Evolutionary conservation across 2,113 vertebrate species (phyloP).

Genomic region (Hippocampus guttulatus): DNA sequence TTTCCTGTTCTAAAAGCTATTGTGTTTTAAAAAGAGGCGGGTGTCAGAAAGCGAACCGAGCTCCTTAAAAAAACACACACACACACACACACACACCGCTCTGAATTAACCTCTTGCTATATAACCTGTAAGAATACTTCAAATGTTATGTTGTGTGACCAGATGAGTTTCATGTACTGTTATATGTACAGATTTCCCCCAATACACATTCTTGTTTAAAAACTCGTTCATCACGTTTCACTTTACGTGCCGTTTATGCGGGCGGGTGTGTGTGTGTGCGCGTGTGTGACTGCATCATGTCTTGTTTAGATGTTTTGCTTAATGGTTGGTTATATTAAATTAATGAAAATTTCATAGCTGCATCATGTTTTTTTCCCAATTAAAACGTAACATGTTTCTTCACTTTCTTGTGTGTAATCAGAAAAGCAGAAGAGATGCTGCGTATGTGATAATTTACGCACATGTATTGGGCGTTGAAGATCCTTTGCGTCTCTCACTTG

Average conservation of each 20-base stretch:
- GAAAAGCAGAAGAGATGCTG: not conserved
- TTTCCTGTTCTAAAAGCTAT: not conserved
- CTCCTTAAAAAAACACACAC: not conserved
- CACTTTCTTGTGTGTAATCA: conserved; percentile 21
- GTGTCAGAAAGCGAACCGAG: not conserved
- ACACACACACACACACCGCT: not conserved
- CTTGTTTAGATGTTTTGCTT: not conserved
- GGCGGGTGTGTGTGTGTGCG: conserved; percentile 5
- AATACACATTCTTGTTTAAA: not conserved
- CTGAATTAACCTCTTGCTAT: not conserved
- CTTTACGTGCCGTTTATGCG: conserved; percentile 3
- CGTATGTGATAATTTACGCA: not conserved
- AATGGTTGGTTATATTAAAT: conserved; percentile 54
- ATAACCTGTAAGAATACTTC: not conserved
- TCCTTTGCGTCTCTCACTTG: not conserved
- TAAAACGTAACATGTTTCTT: conserved; percentile 53
- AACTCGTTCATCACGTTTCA: not conserved
- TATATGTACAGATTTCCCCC: not conserved
- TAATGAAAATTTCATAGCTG: conserved; percentile 49
- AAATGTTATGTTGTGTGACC: not conserved
- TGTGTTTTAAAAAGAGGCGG: not conserved
- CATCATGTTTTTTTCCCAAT: conserved; percentile 43
- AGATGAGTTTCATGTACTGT: not conserved
- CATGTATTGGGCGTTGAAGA: not conserved
- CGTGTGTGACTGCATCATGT: not conserved